Conservation (phyloP, 2,797 vertebrate species). For the Anguilla obscura region DNA sequence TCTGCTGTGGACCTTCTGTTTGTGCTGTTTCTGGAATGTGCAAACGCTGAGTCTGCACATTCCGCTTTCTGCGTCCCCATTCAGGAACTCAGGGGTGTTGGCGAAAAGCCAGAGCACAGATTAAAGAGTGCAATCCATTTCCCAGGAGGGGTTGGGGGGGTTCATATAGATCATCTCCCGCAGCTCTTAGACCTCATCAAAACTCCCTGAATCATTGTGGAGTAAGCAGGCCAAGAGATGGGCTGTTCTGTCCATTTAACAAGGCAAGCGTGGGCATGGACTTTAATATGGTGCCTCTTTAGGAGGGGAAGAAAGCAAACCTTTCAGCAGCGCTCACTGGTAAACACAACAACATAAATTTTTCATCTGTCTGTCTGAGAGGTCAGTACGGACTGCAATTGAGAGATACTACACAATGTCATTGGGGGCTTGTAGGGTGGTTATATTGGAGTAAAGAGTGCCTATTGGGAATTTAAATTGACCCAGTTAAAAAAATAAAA, state of each 20-base stretch:
- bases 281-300: neutral
- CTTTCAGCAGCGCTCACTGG: neutral
- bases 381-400: neutral
- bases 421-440: neutral
- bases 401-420: neutral
- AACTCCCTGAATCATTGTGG: neutral
- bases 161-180: conserved; percentile 19
- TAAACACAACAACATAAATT: neutral
- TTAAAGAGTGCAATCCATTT: conserved; percentile 24
- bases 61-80: neutral
- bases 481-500: neutral
- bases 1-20: neutral
- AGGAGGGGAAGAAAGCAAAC: neutral
- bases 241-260: neutral
- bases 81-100: neutral
- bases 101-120: conserved; percentile 11
- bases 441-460: neutral
- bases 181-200: neutral
- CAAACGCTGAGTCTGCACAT: neutral
- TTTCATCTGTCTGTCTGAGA: neutral
- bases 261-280: neutral
- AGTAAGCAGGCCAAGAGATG: neutral
- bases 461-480: conserved; percentile 4
- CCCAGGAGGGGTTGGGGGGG: neutral
- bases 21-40: neutral